Evolutionary conservation across 2,113 vertebrate genomes (phyloP).

Genomic region (Neogobius melanostomus): DNA sequence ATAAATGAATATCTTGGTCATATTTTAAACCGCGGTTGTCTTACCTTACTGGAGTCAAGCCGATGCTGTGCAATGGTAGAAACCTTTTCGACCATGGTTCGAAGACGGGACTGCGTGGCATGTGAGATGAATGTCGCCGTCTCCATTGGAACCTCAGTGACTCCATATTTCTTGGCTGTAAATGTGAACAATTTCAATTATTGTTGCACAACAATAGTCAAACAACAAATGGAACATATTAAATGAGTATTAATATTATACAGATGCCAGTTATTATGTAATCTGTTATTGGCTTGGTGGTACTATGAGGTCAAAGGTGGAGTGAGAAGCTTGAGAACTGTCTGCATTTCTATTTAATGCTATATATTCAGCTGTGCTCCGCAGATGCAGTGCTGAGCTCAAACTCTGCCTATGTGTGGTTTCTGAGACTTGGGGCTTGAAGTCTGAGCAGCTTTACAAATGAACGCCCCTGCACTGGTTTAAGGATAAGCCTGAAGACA

Average conservation of each 20-base stretch:
- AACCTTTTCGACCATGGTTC: constrained; percentile 84
- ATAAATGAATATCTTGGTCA: background rate
- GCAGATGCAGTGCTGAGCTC: constrained; percentile 57
- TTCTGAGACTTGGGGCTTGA: constrained; percentile 30
- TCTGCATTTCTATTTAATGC: too few species aligned
- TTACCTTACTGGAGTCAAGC: constrained; percentile 84
- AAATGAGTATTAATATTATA: background rate
- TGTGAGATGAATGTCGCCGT: constrained; percentile 86
- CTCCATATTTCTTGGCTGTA: constrained; percentile 83
- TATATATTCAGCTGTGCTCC: constrained; percentile 44
- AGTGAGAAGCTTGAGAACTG: constrained; percentile 21
- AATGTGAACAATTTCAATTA: background rate
- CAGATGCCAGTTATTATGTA: background rate
- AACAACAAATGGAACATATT: background rate
- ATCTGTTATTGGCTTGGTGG: background rate
- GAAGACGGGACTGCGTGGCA: constrained; percentile 81
- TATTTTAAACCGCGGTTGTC: constrained; percentile 6
- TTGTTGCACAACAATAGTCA: background rate
- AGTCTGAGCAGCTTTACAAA: constrained; percentile 38
- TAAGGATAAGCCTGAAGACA: constrained; percentile 58
- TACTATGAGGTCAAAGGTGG: background rate
- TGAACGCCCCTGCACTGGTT: constrained; percentile 24
- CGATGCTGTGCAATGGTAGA: constrained; percentile 85
- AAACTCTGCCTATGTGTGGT: constrained; percentile 61
- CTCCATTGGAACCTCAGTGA: constrained; percentile 84